Evolutionary conservation across 2,113 vertebrate genomes (phyloP).

Genomic region (Tachycineta bicolor): DNA sequence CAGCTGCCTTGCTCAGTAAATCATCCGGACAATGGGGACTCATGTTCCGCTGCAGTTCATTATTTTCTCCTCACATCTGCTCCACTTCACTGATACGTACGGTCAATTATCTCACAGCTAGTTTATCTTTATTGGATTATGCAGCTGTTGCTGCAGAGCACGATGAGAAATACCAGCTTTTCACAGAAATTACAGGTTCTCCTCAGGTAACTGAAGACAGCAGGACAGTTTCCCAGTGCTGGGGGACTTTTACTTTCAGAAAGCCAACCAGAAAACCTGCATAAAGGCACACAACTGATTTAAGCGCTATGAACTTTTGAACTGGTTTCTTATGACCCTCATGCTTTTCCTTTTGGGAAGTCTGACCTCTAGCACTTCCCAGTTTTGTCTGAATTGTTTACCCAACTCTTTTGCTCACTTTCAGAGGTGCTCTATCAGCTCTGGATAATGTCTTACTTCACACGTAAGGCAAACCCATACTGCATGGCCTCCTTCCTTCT

Average conservation of each 20-base stretch:
- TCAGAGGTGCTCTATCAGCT: background rate
- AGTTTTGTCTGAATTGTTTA: background rate
- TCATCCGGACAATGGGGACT: background rate
- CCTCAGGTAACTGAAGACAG: background rate
- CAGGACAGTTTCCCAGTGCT: background rate
- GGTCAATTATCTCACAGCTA: background rate
- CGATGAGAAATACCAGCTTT: background rate
- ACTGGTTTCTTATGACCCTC: background rate
- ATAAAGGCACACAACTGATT: background rate
- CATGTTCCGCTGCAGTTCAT: background rate
- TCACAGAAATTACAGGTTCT: background rate
- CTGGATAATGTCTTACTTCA: background rate
- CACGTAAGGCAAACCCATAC: background rate
- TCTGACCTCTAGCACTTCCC: background rate
- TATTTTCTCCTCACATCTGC: conserved; percentile 16
- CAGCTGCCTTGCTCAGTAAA: background rate
- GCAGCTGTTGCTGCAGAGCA: background rate
- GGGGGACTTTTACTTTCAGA: background rate
- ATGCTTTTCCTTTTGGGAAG: background rate
- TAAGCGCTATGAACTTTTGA: background rate
- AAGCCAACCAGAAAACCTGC: background rate
- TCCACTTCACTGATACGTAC: background rate
- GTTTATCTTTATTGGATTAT: conserved; percentile 8
- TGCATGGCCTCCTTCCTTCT: background rate
- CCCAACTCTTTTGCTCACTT: background rate